Evolutionary conservation across 2,797 vertebrate species (phyloP).

Genomic region (Dryobates pubescens): DNA sequence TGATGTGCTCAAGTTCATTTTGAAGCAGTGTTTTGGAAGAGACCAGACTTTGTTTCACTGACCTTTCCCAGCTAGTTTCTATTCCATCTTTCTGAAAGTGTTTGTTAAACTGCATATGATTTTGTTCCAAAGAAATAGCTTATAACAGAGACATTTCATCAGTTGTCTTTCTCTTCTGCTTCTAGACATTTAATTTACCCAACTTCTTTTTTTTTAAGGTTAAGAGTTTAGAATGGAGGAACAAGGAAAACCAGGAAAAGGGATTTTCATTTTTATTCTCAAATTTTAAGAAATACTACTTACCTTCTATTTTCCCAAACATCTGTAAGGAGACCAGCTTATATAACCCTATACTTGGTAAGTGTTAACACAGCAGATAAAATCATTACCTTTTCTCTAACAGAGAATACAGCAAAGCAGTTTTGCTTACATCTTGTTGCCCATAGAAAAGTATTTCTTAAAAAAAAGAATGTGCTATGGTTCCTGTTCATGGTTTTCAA

Average conservation of each 20-base stretch:
- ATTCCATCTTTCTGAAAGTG: background rate
- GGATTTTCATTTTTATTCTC: conserved; percentile 98
- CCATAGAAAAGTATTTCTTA: background rate
- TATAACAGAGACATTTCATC: background rate
- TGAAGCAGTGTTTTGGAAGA: background rate
- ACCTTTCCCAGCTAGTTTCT: background rate
- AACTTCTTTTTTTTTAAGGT: conserved; percentile 80
- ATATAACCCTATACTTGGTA: conserved; percentile 94
- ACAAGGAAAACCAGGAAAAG: conserved; percentile 97
- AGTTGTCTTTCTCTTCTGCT: background rate
- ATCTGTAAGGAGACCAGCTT: conserved; percentile 96
- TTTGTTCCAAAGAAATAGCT: background rate
- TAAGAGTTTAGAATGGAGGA: conserved; percentile 98
- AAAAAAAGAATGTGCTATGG: background rate
- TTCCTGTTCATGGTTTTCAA: background rate
- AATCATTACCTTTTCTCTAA: background rate
- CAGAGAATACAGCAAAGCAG: background rate
- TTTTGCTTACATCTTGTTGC: background rate
- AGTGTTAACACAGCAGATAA: conserved; percentile 65
- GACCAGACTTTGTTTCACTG: background rate
- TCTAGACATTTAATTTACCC: background rate
- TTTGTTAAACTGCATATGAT: background rate
- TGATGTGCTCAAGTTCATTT: background rate
- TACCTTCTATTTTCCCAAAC: conserved; percentile 98
- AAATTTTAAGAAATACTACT: conserved; percentile 98